Percentiles rank a stretch among this genome's conserved stretches.
phyloP scores from a whole-genome alignment of 1,140 invertebrate species.

The Diabrotica undecimpunctata region DNA sequence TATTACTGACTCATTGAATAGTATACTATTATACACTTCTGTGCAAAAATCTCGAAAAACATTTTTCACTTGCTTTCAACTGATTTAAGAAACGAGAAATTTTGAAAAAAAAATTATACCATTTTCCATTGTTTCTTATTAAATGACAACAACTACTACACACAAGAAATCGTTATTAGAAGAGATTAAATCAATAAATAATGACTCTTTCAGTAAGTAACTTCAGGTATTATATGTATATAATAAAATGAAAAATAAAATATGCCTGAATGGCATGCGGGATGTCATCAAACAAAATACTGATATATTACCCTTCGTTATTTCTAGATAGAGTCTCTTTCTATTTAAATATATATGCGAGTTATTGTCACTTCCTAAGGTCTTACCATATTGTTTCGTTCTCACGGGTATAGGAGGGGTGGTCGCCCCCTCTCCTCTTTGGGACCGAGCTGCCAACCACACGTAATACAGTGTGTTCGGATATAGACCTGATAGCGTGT shows the following conservation, averaged over 20 bases:
- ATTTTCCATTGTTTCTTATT: background rate
- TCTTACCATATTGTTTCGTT: constrained; percentile 97
- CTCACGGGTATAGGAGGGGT: constrained; percentile 90
- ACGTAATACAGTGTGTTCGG: constrained; percentile 96
- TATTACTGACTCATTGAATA: too few species aligned
- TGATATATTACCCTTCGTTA: too few species aligned
- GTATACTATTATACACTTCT: too few species aligned
- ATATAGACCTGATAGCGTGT: constrained; percentile 82
- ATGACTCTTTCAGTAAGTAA: too few species aligned
- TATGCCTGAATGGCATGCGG: too few species aligned
- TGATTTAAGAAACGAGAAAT: background rate
- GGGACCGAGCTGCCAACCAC: constrained; percentile 89
- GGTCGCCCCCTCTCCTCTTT: constrained; percentile 88
- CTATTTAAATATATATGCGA: background rate
- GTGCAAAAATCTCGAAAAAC: too few species aligned
- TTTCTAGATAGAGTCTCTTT: too few species aligned
- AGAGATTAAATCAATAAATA: too few species aligned
- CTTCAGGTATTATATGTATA: too few species aligned
- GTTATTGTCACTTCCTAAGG: constrained; percentile 4
- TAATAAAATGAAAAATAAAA: too few species aligned
- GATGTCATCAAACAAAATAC: too few species aligned
- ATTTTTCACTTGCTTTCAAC: background rate
- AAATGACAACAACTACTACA: constrained; percentile 2
- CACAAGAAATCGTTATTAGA: background rate
- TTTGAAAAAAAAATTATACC: background rate